A percentile compares a stretch with the other conserved stretches of the same genome.
Evolutionary conservation across 2,797 vertebrate genomes (phyloP).

Genomic region (Kryptolebias ocellatus): DNA sequence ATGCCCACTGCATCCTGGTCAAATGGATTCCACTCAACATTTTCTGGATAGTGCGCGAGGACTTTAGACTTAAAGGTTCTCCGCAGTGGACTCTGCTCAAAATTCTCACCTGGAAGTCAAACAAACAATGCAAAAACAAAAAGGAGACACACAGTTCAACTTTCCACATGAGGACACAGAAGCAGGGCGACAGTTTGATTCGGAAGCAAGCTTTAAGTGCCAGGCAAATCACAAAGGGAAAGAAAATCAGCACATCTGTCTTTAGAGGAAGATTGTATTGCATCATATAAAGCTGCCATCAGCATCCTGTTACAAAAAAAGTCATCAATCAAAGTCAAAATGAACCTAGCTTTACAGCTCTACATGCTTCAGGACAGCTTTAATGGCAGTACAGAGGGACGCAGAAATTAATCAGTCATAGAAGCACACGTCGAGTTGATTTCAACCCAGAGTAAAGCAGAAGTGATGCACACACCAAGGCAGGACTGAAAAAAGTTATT

Average conservation of each 20-base stretch:
- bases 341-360: conserved; percentile 8
- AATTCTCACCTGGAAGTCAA: conserved; percentile 91
- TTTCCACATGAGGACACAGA: conserved; percentile 5
- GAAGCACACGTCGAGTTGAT: conserved; percentile 64
- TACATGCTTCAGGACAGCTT: conserved; percentile 74
- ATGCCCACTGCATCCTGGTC: conserved; percentile 99
- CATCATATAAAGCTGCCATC: conserved; percentile 77
- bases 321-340: conserved; percentile 30
- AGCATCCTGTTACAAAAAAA: conserved; percentile 39
- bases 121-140: conserved; percentile 36
- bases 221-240: conserved; percentile 62
- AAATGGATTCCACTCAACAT: conserved; percentile 99
- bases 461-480: conserved; percentile 79
- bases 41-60: conserved; percentile 96
- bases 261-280: conserved; percentile 70
- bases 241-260: conserved; percentile 64
- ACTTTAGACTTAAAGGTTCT: conserved; percentile 99
- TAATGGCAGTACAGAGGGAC: conserved; percentile 76
- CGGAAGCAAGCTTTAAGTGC: conserved; percentile 62
- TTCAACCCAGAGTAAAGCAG: conserved; percentile 78
- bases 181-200: conserved; percentile 47
- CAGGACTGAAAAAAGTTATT: conserved; percentile 74
- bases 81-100: conserved; percentile 98
- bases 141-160: conserved; percentile 20
- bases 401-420: conserved; percentile 61